Conservation (phyloP, 2,113 vertebrate genomes). For the Eulemur macaco region DNA sequence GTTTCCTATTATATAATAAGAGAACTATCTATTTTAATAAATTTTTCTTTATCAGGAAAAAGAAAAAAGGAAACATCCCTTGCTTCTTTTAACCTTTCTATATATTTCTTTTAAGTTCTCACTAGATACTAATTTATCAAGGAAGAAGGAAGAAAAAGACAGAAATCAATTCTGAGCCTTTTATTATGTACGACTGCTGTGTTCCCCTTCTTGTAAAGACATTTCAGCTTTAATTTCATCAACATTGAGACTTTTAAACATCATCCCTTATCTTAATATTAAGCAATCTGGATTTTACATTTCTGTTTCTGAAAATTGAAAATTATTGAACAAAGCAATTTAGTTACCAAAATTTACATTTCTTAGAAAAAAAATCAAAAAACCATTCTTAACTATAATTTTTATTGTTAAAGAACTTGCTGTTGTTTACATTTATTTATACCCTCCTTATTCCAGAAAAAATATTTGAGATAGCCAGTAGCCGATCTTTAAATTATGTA, state of each 20-base stretch:
- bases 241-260: slow-evolving; percentile 8
- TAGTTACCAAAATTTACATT: slow-evolving; percentile 34
- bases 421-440: slow-evolving; percentile 38
- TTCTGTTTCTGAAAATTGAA: slow-evolving; percentile 43
- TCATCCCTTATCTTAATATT: slow-evolving; percentile 13
- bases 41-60: neutral
- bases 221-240: slow-evolving; percentile 11
- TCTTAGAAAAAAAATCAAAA: slow-evolving; percentile 42
- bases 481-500: neutral
- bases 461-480: slow-evolving; percentile 4
- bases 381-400: slow-evolving; percentile 53
- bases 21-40: neutral
- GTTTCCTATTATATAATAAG: slow-evolving; percentile 3
- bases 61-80: neutral
- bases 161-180: neutral
- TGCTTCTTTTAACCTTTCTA: slow-evolving; percentile 20
- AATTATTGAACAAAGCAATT: slow-evolving; percentile 46
- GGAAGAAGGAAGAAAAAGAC: neutral
- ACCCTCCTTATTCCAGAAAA: neutral
- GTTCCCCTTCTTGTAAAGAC: neutral
- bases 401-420: slow-evolving; percentile 45
- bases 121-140: slow-evolving; percentile 1
- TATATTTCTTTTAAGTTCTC: neutral
- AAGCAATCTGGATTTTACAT: slow-evolving; percentile 46
- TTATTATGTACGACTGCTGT: slow-evolving; percentile 14